Evolutionary conservation across 2,888 invertebrate genomes (phyloP).

Genomic region (Stratiomys singularior): DNA sequence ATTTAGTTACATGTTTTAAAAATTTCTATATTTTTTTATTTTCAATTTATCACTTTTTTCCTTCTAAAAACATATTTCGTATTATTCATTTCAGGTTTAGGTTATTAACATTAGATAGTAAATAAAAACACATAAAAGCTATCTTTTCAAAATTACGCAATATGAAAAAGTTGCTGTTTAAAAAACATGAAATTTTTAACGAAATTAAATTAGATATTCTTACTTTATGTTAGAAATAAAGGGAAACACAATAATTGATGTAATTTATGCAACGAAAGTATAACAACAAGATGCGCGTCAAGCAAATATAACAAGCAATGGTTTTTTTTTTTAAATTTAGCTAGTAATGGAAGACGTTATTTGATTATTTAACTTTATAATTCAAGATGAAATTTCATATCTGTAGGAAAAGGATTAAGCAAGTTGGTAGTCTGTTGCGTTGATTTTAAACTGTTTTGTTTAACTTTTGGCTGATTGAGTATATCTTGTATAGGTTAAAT

Average conservation of each 20-base stretch:
- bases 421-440: no score
- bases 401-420: no score
- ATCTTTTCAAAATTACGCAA: no score
- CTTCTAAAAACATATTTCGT: slow-evolving; percentile 54
- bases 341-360: no score
- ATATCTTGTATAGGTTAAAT: no score
- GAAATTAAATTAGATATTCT: slow-evolving; percentile 43
- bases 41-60: slow-evolving; percentile 52
- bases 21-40: slow-evolving; percentile 48
- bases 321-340: no score
- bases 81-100: slow-evolving; percentile 58
- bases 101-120: slow-evolving; percentile 54
- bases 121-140: background rate
- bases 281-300: background rate
- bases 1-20: background rate
- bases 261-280: background rate
- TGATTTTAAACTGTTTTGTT: no score
- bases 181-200: background rate
- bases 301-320: no score
- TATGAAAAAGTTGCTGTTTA: background rate
- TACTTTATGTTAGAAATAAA: slow-evolving; percentile 35
- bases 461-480: no score
- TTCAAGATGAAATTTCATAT: no score
- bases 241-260: slow-evolving; percentile 47
- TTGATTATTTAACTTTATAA: no score